phyloP scores from a whole-genome alignment of 2,113 vertebrate genomes.

The Heterochromis multidens region DNA sequence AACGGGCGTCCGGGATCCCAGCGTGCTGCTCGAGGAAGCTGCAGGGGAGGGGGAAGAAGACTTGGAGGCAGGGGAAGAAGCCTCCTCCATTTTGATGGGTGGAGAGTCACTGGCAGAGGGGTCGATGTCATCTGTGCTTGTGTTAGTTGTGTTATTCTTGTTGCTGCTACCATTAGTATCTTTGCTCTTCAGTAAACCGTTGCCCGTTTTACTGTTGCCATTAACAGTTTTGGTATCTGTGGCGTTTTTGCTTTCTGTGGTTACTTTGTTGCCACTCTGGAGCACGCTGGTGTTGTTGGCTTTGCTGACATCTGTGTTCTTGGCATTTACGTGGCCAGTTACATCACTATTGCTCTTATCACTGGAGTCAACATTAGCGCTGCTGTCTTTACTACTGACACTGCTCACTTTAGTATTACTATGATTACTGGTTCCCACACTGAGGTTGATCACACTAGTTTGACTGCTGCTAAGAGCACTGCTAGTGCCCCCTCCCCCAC shows the following conservation, averaged over 20 bases:
- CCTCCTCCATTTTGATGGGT: conserved; percentile 34
- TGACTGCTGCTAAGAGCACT: conserved; percentile 44
- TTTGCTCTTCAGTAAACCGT: conserved; percentile 3
- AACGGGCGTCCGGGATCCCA: conserved; percentile 69
- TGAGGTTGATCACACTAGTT: conserved; percentile 69
- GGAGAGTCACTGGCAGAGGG: conserved; percentile 27
- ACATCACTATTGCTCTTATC: conserved; percentile 36
- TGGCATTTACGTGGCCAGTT: background rate
- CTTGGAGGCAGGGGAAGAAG: conserved; percentile 59
- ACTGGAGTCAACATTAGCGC: background rate
- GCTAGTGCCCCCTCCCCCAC: conserved; percentile 45
- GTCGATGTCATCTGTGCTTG: conserved; percentile 25
- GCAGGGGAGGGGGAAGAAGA: conserved; percentile 75
- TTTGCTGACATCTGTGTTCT: conserved; percentile 18
- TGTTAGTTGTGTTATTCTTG: conserved; percentile 7
- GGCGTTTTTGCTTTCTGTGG: conserved; percentile 56
- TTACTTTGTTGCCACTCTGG: conserved; percentile 21
- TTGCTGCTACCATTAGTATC: background rate
- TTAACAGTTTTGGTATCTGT: conserved; percentile 1
- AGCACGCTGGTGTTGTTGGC: background rate
- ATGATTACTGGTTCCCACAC: conserved; percentile 49
- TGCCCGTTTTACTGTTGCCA: background rate
- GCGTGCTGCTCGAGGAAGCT: conserved; percentile 52
- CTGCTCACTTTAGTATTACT: conserved; percentile 42
- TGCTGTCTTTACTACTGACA: conserved; percentile 33